Percentiles rank a stretch among this genome's conserved stretches.
phyloP scores from a whole-genome alignment of 64 coral and sea anemone species.

The Hydrozoanthus tunicans region DNA sequence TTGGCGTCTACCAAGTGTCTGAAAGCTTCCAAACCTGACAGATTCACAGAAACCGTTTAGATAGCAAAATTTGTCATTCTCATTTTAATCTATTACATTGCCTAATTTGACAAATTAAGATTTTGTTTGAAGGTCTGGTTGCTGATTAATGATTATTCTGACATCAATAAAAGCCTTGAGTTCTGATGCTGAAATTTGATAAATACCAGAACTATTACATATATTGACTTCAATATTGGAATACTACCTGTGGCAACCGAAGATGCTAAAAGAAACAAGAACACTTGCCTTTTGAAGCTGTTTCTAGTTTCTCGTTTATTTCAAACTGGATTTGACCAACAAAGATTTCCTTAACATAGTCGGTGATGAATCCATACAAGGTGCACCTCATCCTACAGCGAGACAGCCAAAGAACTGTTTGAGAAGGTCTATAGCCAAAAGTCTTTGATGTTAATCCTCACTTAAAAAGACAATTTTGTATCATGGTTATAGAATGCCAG shows the following conservation, averaged over 20 bases:
- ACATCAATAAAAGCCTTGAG: no score
- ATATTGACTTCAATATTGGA: no score
- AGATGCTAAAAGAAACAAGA: background rate
- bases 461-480: no score
- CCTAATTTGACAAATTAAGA: no score
- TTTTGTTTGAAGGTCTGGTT: no score
- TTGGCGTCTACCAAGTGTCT: constrained; percentile 78
- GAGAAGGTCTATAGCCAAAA: background rate
- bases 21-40: constrained; percentile 78
- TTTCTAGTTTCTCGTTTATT: constrained; percentile 86
- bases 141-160: no score
- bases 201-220: no score
- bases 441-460: background rate
- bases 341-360: constrained; percentile 98
- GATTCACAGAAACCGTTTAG: background rate
- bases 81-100: no score
- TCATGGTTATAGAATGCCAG: no score
- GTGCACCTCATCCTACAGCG: constrained; percentile 83
- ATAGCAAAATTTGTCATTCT: no score
- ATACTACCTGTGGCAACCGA: no score
- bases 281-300: constrained; percentile 67
- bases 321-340: constrained; percentile 93
- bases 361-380: constrained; percentile 95
- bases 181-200: no score
- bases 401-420: background rate